Evolutionary conservation across 2,113 vertebrate genomes (phyloP), one percentile per base, ranked within the genome.

Genomic region (Dipodomys ordii): DNA sequence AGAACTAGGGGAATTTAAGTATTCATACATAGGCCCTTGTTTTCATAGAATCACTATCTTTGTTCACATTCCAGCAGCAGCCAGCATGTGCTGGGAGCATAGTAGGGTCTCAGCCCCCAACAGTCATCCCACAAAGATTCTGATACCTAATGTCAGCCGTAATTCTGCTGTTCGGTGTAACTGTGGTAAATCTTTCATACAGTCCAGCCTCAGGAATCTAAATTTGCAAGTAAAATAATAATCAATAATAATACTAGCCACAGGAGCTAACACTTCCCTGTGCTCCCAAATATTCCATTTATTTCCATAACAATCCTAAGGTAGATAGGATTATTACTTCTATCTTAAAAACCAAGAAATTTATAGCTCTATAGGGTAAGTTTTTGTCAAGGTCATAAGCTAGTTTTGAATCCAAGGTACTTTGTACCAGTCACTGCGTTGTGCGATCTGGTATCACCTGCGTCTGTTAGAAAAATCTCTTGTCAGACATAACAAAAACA

Each of bases 141-240:
- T 46, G 11, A 30, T 12, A 12, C 65, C 65, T 65, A n/a, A 80
- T 82, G 78, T 88, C 39, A 83, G n/a, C 79, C 49, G 57, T 25
- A 44, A 20, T 12, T 60, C 44, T 72, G 39, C 79, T 73, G 62
- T 83, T 67, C 44, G 73, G 35, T 46, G 15, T 65, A 32, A 64
- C 78, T 81, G 22, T n/a, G 8, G 25, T 44, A 86, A 46, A 32
- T 77, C 79, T 35, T 64, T 76, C n/a, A 57, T n/a, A 68, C 6
- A 88, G 27, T 25, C 23, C 15, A 72, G 69, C 69, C 80, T 84
- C 73, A 82, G 83, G 92, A 77, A 92, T 46, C 30, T 88, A 82
- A 49, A 83, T 77, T 92, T 79, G 80, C 81, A 81, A 79, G 88
- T 27, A 0, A 18, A n/a, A 78, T 57, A 57, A 57, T 57, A 13